Evolutionary conservation across 2,888 invertebrate genomes (phyloP), one percentile per base, ranked within the genome.

Genomic region (Agriopis leucophaearia): DNA sequence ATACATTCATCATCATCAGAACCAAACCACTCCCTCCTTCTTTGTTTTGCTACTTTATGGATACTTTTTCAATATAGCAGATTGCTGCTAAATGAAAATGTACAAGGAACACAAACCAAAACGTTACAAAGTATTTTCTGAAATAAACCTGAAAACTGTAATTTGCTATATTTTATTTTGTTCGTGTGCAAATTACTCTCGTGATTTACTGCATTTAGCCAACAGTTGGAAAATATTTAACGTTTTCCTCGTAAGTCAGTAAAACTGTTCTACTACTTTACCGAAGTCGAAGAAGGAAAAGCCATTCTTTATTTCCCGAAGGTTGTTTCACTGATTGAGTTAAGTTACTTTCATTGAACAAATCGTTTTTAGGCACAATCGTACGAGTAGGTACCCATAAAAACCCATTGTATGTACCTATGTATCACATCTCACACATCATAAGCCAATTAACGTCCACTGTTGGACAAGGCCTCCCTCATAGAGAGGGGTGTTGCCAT

Each of bases 151-250:
- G 66, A 64, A 69, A 69, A 69, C 66, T 69, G 56, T 58, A 68
- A 70, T 69, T 73, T 66, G 59, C 55, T 56, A 70, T 64, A 65
- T 75, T 72, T 72, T 75, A 69, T 72, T 74, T 69, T 69, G 72
- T 75, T 72, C 35, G 66, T 65, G 69, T 62, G 61, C 71, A 75
- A 73, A 73, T 72, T 71, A 72, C 72, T 68, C 70, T 58, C 50
- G 71, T 63, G 58, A 75, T 75, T 75, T 74, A 75, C 68, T 69
- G 73, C 67, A 69, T 72, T 72, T 64, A 62, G 68, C 66, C 57
- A 66, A 64, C 63, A 55, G 69, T 71, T 67, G 64, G 57, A 60
- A 66, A 67, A 57, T 57, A 60, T 69, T 67, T 48, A 72, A 66
- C 45, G 52, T 70, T 70, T 74, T 71, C 58, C 52, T 48, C 59